Evolutionary conservation across 2,797 vertebrate species (phyloP), one percentile per base, ranked within the genome.

Genomic region (Podargus strigoides): DNA sequence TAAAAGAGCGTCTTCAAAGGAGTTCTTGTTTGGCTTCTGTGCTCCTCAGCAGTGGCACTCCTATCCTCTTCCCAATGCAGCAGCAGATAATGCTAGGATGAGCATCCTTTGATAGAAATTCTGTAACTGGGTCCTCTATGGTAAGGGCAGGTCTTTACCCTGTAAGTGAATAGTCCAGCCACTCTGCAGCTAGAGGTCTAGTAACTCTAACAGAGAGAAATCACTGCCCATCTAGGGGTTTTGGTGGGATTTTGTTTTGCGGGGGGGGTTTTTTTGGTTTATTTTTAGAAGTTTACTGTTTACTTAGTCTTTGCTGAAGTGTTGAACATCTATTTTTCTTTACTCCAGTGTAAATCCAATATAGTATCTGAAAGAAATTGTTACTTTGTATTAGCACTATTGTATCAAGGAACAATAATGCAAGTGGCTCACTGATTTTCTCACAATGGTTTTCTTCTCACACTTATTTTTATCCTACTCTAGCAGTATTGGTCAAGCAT

Each of bases 41-140:
- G 39, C 21, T 34, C 22, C 56, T 69, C 24, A 58, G n/a, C 68
- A 63, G 11, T 1, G 2, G 3, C 22, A 73, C 36, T 64, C 11
- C 19, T 68, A 14, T 8, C 6, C 36, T 68, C n/a, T 39, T 49
- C 27, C 17, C 12, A 10, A 16, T 23, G 16, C 12, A 72, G 21
- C 23, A 87, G 28, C 11, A 37, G 16, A 18, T 44, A 56, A 56
- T 3, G 36, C 3, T 77, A 22, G 39, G 24, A 46, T 37, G 66
- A 78, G 22, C 15, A 46, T 24, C 28, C 44, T 83, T 50, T 46
- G n/a, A 56, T 0, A 74, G 15, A 59, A 77, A 69, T 36, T 66
- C 59, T 26, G 10, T 22, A 66, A 23, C 18, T 52, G 17, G 0
- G 2, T 42, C 30, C 5, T 34, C 52, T 70, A 5, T 1, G 1